Percentiles rank a stretch among this genome's conserved stretches.
phyloP scores from a whole-genome alignment of 2,113 vertebrate species.

The Odocoileus hemionus region DNA sequence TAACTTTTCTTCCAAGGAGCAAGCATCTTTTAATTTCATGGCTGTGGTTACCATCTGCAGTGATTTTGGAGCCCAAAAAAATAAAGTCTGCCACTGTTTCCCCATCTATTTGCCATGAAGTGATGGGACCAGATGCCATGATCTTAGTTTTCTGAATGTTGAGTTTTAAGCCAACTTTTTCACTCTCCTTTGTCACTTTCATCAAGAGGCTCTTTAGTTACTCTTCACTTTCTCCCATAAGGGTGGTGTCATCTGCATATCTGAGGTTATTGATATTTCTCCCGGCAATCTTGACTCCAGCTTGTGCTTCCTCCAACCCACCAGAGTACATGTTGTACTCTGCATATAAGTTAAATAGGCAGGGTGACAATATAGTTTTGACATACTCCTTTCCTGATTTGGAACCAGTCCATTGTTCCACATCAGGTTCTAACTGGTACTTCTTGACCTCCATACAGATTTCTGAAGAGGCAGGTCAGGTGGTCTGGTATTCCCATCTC shows the following conservation, averaged over 20 bases:
- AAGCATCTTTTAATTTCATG: background rate
- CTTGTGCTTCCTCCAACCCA: background rate
- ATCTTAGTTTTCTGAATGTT: background rate
- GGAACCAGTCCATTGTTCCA: background rate
- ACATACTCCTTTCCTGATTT: background rate
- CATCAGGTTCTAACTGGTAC: background rate
- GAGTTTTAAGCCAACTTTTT: background rate
- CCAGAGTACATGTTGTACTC: background rate
- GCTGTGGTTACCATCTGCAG: background rate
- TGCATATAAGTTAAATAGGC: background rate
- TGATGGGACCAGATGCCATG: background rate
- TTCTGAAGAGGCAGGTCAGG: background rate
- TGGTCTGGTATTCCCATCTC: background rate
- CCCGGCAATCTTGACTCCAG: no score
- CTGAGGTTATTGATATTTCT: no score
- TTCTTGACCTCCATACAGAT: background rate
- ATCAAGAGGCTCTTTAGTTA: no score
- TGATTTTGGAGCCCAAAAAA: background rate
- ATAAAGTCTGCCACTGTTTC: background rate
- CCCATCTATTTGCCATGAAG: background rate
- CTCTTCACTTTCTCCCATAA: no score
- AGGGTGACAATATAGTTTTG: background rate
- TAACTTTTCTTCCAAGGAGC: background rate
- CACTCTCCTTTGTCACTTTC: no score
- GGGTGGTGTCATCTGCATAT: no score